phyloP scores from a whole-genome alignment of 64 coral and sea anemone genomes.

The Stichodactyla mertensii region DNA sequence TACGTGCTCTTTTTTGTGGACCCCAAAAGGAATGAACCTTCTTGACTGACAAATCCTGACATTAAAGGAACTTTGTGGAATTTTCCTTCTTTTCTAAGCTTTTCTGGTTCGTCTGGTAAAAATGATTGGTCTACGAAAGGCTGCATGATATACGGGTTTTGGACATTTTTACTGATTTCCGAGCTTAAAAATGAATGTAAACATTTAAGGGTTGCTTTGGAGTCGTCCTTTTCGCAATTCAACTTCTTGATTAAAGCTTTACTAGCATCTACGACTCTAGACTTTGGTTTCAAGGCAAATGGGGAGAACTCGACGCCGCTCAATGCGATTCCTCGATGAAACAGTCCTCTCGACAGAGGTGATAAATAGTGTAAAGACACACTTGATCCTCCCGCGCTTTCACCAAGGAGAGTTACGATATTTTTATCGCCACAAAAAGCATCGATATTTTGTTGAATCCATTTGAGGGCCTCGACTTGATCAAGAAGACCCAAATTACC shows the following conservation, averaged over 20 bases:
- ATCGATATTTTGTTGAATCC: constrained; percentile 60
- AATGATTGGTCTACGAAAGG: constrained; percentile 66
- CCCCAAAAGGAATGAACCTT: constrained; percentile 45
- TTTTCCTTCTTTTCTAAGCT: constrained; percentile 53
- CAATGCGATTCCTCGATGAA: constrained; percentile 60
- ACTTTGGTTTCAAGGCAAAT: constrained; percentile 36
- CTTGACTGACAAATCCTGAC: constrained; percentile 70
- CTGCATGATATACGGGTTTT: neutral
- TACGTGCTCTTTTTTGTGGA: too few relatives aligned
- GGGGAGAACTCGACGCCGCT: constrained; percentile 70
- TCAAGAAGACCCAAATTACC: constrained; percentile 84
- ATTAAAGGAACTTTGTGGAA: constrained; percentile 57
- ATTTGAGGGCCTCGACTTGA: constrained; percentile 73
- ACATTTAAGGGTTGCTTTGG: constrained; percentile 40
- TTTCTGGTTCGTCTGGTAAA: constrained; percentile 42
- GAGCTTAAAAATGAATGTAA: constrained; percentile 20
- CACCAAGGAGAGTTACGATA: constrained; percentile 59
- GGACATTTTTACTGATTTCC: neutral
- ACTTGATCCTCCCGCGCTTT: constrained; percentile 74
- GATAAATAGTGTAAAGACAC: constrained; percentile 59
- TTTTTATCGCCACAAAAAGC: constrained; percentile 56
- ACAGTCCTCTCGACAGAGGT: constrained; percentile 53
- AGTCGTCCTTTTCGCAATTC: neutral
- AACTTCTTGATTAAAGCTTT: constrained; percentile 13
- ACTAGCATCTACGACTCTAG: constrained; percentile 22